Conservation (phyloP, 2,888 invertebrate species). For the Diarsia mendica region DNA sequence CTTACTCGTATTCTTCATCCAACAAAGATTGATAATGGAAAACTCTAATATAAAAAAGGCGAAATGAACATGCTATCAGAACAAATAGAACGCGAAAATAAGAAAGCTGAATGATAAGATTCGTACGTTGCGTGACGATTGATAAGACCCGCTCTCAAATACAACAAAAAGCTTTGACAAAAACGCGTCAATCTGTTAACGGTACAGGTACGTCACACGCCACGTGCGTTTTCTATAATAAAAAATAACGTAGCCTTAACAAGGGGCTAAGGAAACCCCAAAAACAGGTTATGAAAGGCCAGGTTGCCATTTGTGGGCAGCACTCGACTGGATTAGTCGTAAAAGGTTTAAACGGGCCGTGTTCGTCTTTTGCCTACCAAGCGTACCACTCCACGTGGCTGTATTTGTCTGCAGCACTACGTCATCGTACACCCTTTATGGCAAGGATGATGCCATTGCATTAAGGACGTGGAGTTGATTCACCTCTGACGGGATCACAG, state of each 20-base stretch:
- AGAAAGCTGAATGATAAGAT: slow-evolving; percentile 54
- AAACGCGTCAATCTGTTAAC: slow-evolving; percentile 60
- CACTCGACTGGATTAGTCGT: slow-evolving; percentile 89
- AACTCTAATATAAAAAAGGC: slow-evolving; percentile 28
- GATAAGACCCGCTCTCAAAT: slow-evolving; percentile 51
- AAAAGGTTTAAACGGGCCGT: slow-evolving; percentile 89
- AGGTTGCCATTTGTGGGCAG: slow-evolving; percentile 87
- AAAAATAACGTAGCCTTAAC: slow-evolving; percentile 78
- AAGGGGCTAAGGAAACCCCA: slow-evolving; percentile 88
- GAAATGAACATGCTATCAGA: slow-evolving; percentile 51
- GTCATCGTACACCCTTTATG: slow-evolving; percentile 84
- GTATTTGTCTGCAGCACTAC: slow-evolving; percentile 83
- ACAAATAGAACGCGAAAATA: slow-evolving; percentile 51
- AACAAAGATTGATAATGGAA: slow-evolving; percentile 26
- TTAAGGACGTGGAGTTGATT: slow-evolving; percentile 81
- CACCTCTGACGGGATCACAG: slow-evolving; percentile 73
- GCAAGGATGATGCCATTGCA: slow-evolving; percentile 81
- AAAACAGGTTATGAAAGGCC: slow-evolving; percentile 90
- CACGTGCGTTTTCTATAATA: slow-evolving; percentile 76
- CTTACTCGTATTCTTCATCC: slow-evolving; percentile 2
- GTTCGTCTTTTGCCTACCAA: slow-evolving; percentile 83
- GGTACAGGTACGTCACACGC: slow-evolving; percentile 61
- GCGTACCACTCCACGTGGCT: slow-evolving; percentile 81
- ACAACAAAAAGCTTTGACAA: slow-evolving; percentile 49
- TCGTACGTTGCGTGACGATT: slow-evolving; percentile 49